phyloP scores from a whole-genome alignment of 2,888 invertebrate genomes.

The Drosophila cyrtoloma region DNA sequence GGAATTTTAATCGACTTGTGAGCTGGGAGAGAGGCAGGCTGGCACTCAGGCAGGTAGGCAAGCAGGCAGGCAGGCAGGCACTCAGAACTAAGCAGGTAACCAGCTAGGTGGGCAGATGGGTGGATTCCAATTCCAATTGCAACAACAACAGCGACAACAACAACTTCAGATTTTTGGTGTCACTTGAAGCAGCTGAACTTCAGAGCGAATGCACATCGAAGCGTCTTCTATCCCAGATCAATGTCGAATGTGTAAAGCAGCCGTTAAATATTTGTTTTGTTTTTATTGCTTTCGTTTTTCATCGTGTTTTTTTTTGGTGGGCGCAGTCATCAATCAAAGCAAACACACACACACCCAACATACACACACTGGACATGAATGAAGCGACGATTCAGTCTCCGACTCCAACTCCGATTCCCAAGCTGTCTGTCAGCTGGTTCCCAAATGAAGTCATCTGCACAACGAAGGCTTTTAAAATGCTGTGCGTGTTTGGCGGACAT shows the following conservation, averaged over 20 bases:
- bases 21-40: constrained; percentile 15
- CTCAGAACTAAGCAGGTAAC: constrained; percentile 3
- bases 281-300: background rate
- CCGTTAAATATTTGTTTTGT: constrained; percentile 16
- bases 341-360: constrained; percentile 8
- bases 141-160: constrained; percentile 21
- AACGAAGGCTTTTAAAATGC: constrained; percentile 24
- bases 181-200: constrained; percentile 62
- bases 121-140: constrained; percentile 42
- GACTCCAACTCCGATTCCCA: constrained; percentile 28
- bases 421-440: constrained; percentile 41
- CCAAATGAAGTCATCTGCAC: constrained; percentile 70
- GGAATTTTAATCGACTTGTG: constrained; percentile 77
- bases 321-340: constrained; percentile 74
- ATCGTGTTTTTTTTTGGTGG: constrained; percentile 36
- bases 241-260: constrained; percentile 61
- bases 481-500: constrained; percentile 61
- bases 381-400: constrained; percentile 5
- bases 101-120: constrained; percentile 47
- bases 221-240: constrained; percentile 40
- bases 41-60: background rate
- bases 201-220: constrained; percentile 33
- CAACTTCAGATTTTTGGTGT: constrained; percentile 34
- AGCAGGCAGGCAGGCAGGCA: background rate
- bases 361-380: constrained; percentile 16